Conservation (phyloP, 2,113 vertebrate genomes). For the Chrysemys picta region DNA sequence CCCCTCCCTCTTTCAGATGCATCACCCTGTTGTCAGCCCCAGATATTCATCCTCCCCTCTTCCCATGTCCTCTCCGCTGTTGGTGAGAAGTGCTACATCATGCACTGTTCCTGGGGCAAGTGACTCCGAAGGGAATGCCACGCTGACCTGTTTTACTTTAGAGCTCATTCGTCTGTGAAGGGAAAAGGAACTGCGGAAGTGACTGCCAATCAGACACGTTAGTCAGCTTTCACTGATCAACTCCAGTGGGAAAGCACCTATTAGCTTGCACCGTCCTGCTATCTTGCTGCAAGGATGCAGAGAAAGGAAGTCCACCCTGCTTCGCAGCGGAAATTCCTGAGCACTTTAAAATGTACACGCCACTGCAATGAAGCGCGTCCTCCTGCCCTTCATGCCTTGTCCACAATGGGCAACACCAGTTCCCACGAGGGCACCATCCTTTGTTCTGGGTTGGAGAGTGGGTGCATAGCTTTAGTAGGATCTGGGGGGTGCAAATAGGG, state of each 20-base stretch:
- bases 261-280: constrained; percentile 56
- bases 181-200: neutral
- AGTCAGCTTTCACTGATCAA: neutral
- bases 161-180: rapidly evolving
- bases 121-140: neutral
- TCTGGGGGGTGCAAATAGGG: neutral
- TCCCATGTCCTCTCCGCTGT: neutral
- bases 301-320: neutral
- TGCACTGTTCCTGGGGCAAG: neutral
- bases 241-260: neutral
- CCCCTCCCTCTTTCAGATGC: constrained; percentile 22
- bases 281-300: neutral
- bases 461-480: neutral
- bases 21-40: constrained; percentile 34
- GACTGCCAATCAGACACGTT: neutral
- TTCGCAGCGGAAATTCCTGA: neutral
- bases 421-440: rapidly evolving
- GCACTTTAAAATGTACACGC: neutral
- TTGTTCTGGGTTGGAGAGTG: neutral
- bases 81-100: neutral
- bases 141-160: neutral
- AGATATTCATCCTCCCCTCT: neutral
- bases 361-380: neutral
- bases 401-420: neutral
- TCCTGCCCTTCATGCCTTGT: neutral